Evolutionary conservation across 2,888 invertebrate species (phyloP), one percentile per base, ranked within the genome.

Genomic region (Drosophila prostipennis): DNA sequence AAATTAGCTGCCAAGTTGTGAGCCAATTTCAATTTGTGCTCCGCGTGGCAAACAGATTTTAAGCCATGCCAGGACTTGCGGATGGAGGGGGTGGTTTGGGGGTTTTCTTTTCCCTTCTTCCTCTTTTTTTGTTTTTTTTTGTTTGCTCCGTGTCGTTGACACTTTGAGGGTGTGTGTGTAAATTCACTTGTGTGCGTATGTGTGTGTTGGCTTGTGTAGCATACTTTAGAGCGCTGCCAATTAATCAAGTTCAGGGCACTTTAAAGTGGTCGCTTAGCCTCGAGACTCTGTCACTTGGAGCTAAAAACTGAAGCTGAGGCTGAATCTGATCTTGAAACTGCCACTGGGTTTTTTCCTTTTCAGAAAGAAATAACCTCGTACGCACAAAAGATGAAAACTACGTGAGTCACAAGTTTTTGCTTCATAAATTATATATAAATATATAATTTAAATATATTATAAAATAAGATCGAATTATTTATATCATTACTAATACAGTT

Each of bases 191-290:
- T 59, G 45, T 53, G 37, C 19, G 57, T 64, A 57, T 57, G 69
- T 72, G 26, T 26, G 26, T 26, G 26, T 26, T 26, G 6, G 60
- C 49, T 60, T 34, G 36, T 55, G 48, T 87, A 79, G 87, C 77
- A 79, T 76, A 87, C 77, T 81, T 87, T 87, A 64, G 70, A 79
- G 84, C 80, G 77, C 73, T 59, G 81, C 70, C 77, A 80, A 82
- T 87, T 82, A 87, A 82, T 82, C 81, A 87, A 86, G 84, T 83
- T 86, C 81, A 83, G 79, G 72, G 87, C 80, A 83, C 81, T 83
- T 87, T 87, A 87, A 87, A 84, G 85, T 84, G 75, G 49, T 42
- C 68, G 61, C 76, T 54, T 40, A 48, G 43, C 54, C 58, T 59
- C 58, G 37, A 13, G 37, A 13, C 37, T 19, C 29, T 36, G 56